Evolutionary conservation across 2,888 invertebrate genomes (phyloP).

Genomic region (Metallyticus violacea): DNA sequence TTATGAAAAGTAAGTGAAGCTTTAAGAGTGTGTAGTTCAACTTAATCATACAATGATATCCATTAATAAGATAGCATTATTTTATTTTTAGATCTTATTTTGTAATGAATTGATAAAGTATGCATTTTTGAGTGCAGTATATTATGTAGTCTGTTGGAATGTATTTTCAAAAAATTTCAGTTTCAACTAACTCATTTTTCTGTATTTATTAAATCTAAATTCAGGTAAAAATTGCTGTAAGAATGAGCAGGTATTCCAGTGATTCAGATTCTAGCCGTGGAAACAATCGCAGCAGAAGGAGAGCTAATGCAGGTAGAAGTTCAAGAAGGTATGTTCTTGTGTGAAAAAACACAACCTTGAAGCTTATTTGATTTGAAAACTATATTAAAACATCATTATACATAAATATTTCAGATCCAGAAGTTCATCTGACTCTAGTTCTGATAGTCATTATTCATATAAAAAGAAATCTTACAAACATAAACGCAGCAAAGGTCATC

Average conservation of each 20-base stretch:
- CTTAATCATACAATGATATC: no score
- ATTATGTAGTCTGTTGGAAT: no score
- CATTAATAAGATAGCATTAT: no score
- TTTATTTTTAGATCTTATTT: no score
- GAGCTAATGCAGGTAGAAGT: neutral
- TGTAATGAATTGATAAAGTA: no score
- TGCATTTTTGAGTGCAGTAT: no score
- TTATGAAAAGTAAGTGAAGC: no score
- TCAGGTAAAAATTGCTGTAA: neutral
- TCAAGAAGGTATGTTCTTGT: neutral
- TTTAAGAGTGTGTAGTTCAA: no score
- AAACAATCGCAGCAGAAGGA: neutral
- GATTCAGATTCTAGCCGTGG: constrained; percentile 26
- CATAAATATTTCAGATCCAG: constrained; percentile 25
- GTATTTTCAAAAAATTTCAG: no score
- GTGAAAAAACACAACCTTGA: neutral
- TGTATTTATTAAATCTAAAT: neutral
- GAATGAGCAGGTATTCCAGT: constrained; percentile 30
- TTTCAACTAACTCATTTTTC: neutral
- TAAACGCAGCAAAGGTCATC: constrained; percentile 23
- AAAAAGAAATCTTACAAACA: constrained; percentile 29
- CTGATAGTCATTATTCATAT: constrained; percentile 26
- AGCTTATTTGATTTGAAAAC: neutral
- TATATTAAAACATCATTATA: neutral
- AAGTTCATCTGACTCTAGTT: constrained; percentile 28